Base-by-base conservation (phyloP, 2,888 invertebrate genomes). In the Cabera pusaria region DNA sequence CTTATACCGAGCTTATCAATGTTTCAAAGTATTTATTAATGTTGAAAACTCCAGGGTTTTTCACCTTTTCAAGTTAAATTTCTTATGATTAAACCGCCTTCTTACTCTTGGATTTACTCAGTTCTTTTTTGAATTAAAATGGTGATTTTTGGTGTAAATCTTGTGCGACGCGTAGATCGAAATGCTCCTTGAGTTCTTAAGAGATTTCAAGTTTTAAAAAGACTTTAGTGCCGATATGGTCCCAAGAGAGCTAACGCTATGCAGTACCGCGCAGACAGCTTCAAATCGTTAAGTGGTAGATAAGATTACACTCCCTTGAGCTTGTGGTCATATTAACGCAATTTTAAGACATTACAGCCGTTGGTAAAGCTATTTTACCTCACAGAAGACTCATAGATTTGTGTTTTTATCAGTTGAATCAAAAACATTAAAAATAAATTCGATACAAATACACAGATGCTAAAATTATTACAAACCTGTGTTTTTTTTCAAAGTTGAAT, bases 1-100 rank as follows among this genome's bases (percentile, higher is more conserved):
- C 37, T 43, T 44, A 44, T 44, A 41, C 42, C 20, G 36, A 41
- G 33, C 41, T 44, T 32, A 42, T 27, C 41, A 35, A 35, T 36
- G 31, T 35, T 42, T 32, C 22, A 23, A 40, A 28, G 39, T 32
- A 39, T 33, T 39, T 39, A 39, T 33, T 25, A 33, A 39, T 39
- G 39, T 32, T 27, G 32, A 19, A 31, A 25, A 31, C 9, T 31
- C 31, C 8, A 5, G 5, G 23, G 11, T 25, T 38, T 8, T 8
- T 16, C 20, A 26, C 38, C 24, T 32, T 16, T 27, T 21, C 10
- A 9, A 20, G 32, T 32, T 26, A 21, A 21, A 6, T n/a, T 10
- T 25, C 31, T 32, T 33, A 32, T 39, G 29, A 39, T 39, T 39
- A 27, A 12, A 10, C 6, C n/a, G 6, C 20, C 9, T 12, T 14